Evolutionary conservation across 2,113 vertebrate species (phyloP), one percentile per base, ranked within the genome.

Genomic region (Laticauda colubrina): DNA sequence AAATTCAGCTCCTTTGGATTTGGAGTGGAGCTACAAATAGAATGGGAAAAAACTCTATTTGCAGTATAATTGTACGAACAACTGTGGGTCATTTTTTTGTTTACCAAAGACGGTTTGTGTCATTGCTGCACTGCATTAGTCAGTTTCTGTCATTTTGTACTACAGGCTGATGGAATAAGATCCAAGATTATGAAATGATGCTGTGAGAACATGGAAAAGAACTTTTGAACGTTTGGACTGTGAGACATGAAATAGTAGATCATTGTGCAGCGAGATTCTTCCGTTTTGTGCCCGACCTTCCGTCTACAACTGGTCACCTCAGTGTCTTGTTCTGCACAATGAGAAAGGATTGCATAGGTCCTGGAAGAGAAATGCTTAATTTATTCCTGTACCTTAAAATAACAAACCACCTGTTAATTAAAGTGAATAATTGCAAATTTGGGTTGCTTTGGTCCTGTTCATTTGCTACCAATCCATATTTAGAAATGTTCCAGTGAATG

Each of bases 261-360:
- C 3, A 20, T 3, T n/a, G 64, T 48, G 29, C 48, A 81, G 5
- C 0, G 12, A 51, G 85, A 90, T 75, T 88, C 2, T 23, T 69
- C 23, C 3, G 18, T 57, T 89, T 56, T 86, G 69, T 56, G 53
- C 55, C 45, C 21, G 24, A 43, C 9, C 39, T 61, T 75, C 4
- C n/a, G 43, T 88, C 20, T 61, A 29, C 57, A 57, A 12, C 14
- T 51, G 53, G 34, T 57, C 45, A 94, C 94, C 89, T 94, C 93
- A 12, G 75, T 69, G 93, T 89, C 55, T 75, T 91, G 4, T 57
- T 95, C 91, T 95, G 90, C 91, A 69, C 94, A 94, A 91, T 89
- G 94, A 94, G 92, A 96, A 59, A 93, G 89, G 59, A 86, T 81
- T 88, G 86, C 56, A 51, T n/a, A 81, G 6, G 29, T 91, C 90